These are phyloP conservation scores for Tenebrosternarchus preto DNA, from an alignment of 2,113 vertebrate species.

Conservation along the genomic window DNA sequence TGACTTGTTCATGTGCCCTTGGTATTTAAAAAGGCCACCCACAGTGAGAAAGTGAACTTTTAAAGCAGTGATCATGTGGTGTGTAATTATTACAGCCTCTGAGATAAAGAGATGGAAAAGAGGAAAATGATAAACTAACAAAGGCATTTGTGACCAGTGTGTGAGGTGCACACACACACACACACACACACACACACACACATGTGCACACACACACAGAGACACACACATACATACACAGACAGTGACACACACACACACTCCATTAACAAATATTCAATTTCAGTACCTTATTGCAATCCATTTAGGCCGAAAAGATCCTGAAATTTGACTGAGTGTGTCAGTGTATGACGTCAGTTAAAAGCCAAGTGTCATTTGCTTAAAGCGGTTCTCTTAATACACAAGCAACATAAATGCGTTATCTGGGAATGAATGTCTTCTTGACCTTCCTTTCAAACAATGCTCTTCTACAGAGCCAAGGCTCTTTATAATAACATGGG, in stretches of 20 bases:
- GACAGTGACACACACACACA: too few relatives aligned
- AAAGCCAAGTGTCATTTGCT: neutral
- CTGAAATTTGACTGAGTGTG: too few relatives aligned
- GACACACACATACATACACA: too few relatives aligned
- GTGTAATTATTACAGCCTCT: slow-evolving; percentile 16
- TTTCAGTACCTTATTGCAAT: neutral
- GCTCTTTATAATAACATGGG: neutral
- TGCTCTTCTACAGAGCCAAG: neutral
- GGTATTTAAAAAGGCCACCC: slow-evolving; percentile 25
- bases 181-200: too few relatives aligned
- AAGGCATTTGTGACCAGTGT: neutral
- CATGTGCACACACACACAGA: neutral
- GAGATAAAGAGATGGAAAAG: neutral
- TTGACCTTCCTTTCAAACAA: slow-evolving; percentile 11
- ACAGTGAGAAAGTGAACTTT: slow-evolving; percentile 12
- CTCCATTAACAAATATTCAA: neutral
- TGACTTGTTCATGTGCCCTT: slow-evolving; percentile 10
- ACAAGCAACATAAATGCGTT: neutral
- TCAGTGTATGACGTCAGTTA: too few relatives aligned
- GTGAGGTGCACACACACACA: neutral
- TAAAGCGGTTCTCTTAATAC: neutral
- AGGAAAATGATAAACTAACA: neutral
- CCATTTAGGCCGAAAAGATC: neutral
- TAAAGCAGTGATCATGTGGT: neutral
- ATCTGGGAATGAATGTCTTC: neutral